phyloP scores from a whole-genome alignment of 2,113 vertebrate species.

The Numida meleagris region DNA sequence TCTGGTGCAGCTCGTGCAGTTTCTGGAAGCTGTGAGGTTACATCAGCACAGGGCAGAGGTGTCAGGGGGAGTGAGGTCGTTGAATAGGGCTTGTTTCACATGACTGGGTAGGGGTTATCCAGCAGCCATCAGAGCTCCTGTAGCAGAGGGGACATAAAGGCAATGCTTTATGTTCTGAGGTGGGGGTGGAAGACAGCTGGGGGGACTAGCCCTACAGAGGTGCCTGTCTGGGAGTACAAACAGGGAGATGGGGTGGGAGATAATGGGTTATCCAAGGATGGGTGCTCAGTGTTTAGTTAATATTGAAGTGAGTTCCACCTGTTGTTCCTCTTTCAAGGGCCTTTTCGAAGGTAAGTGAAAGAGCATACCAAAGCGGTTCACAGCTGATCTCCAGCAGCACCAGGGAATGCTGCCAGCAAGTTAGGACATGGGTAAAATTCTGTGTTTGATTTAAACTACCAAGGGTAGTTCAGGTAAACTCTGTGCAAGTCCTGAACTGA shows the following conservation, averaged over 20 bases:
- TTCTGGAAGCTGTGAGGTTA: slow-evolving; percentile 13
- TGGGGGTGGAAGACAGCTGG: neutral
- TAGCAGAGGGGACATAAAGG: neutral
- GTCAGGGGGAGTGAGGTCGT: neutral
- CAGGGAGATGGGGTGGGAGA: neutral
- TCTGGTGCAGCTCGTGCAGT: neutral
- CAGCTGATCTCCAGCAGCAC: neutral
- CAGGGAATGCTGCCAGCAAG: neutral
- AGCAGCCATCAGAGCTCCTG: neutral
- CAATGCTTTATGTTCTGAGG: neutral
- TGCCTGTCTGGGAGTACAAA: neutral
- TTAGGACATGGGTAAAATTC: neutral
- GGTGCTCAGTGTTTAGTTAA: neutral
- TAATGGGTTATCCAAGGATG: neutral
- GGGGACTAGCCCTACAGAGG: neutral
- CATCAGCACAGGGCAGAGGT: neutral
- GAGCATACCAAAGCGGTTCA: neutral
- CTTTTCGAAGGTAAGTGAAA: neutral
- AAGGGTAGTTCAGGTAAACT: neutral
- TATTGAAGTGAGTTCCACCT: neutral
- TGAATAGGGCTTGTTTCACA: neutral
- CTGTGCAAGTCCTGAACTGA: neutral
- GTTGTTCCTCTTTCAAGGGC: neutral
- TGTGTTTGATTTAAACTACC: neutral
- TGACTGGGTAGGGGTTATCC: neutral